phyloP scores from a whole-genome alignment of 2,113 vertebrate species.

The Galemys pyrenaicus region DNA sequence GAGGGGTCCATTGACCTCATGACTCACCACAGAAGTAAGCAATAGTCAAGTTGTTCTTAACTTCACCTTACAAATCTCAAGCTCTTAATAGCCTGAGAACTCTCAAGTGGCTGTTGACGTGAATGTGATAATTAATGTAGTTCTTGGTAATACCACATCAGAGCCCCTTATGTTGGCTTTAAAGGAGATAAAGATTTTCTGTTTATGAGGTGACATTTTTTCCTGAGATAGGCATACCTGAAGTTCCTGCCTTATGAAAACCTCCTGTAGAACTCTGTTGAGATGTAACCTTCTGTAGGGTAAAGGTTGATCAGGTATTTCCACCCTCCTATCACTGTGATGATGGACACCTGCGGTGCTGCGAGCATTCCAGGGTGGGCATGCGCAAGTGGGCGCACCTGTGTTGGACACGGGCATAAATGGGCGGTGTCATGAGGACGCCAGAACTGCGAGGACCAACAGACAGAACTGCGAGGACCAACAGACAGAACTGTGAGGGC shows the following conservation, averaged over 20 bases:
- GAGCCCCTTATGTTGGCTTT: neutral
- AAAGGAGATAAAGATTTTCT: slow-evolving; percentile 14
- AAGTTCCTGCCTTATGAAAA: neutral
- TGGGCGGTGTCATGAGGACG: no score
- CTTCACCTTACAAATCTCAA: slow-evolving; percentile 5
- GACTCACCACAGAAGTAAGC: neutral
- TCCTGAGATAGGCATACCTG: neutral
- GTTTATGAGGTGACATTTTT: neutral
- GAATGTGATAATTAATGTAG: neutral
- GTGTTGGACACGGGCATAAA: no score
- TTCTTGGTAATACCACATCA: neutral
- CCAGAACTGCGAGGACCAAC: no score
- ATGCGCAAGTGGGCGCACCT: no score
- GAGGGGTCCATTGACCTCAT: neutral
- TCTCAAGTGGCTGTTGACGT: slow-evolving; percentile 17
- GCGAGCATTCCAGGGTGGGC: no score
- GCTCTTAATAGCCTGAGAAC: slow-evolving; percentile 23
- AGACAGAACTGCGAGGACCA: no score
- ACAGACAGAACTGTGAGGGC: no score
- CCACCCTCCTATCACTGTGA: no score
- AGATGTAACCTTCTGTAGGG: no score
- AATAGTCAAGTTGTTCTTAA: neutral
- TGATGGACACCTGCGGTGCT: no score
- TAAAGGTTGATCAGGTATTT: no score
- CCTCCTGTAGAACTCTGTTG: neutral